Evolutionary conservation across 1,140 invertebrate species (phyloP), one percentile per base, ranked within the genome.

Genomic region (Eumeta japonica): DNA sequence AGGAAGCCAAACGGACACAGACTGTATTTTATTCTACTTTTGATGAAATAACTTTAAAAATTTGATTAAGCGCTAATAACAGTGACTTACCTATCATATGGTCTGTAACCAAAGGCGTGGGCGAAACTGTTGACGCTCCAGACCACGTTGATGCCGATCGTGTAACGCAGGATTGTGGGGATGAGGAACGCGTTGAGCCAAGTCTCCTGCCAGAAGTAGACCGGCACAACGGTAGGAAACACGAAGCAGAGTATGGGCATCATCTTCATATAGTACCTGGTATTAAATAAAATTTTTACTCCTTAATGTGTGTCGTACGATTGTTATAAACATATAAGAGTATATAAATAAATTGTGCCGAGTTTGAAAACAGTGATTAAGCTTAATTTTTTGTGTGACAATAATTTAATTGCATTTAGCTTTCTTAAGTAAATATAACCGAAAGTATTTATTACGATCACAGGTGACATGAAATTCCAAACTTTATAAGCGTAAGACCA

Each of bases 121-220:
- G 88, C 86, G 28, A 83, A 80, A 53, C 83, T 85, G 64, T 91
- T 91, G 16, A 90, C 86, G 18, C 83, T 76, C 84, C 87, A 90
- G 0, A 88, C 89, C 3, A 79, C 74, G 55, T 92, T 83, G 15
- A 89, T 77, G 16, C 77, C 80, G 28, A 81, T 58, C 3, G 79
- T 77, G 64, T 87, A 89, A 10, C 88, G 74, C 24, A 88, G 67
- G 10, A 87, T 61, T 3, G 81, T 77, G 1, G 74, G 70, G 3
- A 86, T 70, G 45, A 83, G 81, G 58, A 84, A 86, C 0, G 85
- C 74, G 41, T 79, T 80, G 31, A 73, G 54, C 39, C 78, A 71
- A 4, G 66, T 74, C 62, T 90, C 88, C 11, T 76, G 76, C 86
- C 86, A 92, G 28, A 81, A 76, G 41, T 81, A 84, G 15, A 83